Evolutionary conservation across 2,888 invertebrate species (phyloP).

Genomic region (Polyploca ridens): DNA sequence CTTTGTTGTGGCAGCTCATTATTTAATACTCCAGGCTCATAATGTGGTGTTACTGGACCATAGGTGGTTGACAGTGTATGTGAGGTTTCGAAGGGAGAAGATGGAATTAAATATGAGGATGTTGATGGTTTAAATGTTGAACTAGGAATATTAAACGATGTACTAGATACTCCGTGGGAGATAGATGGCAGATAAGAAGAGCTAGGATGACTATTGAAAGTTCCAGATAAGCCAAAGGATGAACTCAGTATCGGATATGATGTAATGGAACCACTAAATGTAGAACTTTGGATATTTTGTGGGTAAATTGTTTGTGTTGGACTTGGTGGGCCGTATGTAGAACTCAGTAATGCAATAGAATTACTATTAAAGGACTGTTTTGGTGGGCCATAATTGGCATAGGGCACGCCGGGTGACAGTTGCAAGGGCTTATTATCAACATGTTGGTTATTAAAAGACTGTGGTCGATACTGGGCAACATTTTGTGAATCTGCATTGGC

Average conservation of each 20-base stretch:
- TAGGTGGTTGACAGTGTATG: conserved; percentile 47
- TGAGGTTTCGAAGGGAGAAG: conserved; percentile 46
- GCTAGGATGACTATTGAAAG: conserved; percentile 33
- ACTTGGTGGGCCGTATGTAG: conserved; percentile 66
- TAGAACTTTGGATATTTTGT: conserved; percentile 52
- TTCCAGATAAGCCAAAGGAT: conserved; percentile 43
- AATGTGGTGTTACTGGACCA: conserved; percentile 50
- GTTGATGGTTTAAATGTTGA: conserved; percentile 53
- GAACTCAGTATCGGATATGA: conserved; percentile 45
- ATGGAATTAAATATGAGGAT: conserved; percentile 41
- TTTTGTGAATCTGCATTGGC: conserved; percentile 55
- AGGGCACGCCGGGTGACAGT: conserved; percentile 52
- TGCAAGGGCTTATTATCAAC: conserved; percentile 47
- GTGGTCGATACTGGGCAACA: conserved; percentile 51
- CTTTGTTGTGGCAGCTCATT: conserved; percentile 55
- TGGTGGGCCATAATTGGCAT: conserved; percentile 64
- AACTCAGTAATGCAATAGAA: conserved; percentile 47
- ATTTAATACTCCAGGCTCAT: conserved; percentile 53
- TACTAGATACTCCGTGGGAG: conserved; percentile 40
- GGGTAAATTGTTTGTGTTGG: conserved; percentile 63
- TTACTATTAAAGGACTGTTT: conserved; percentile 43
- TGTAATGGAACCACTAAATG: conserved; percentile 50
- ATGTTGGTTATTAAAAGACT: conserved; percentile 51
- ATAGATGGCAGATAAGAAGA: conserved; percentile 38
- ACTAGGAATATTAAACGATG: conserved; percentile 41